Conservation (phyloP, 1,140 invertebrate genomes). For the Drosophila dunni region DNA sequence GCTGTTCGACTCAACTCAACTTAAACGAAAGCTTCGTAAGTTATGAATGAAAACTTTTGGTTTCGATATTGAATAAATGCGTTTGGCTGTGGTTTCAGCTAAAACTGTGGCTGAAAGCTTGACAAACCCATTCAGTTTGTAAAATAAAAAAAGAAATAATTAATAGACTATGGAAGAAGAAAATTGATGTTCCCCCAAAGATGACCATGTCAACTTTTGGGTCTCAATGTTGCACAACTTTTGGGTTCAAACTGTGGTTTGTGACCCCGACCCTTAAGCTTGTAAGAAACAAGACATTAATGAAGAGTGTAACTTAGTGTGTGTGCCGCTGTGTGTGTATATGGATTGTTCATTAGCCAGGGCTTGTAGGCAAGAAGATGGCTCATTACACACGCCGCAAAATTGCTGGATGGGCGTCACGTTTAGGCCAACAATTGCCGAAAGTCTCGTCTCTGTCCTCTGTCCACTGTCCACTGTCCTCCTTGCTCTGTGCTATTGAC, state of each 20-base stretch:
- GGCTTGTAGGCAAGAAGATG: constrained; percentile 49
- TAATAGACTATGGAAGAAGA: background rate
- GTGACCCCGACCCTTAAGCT: background rate
- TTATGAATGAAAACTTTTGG: constrained; percentile 16
- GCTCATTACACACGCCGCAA: constrained; percentile 69
- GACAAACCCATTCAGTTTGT: constrained; percentile 1
- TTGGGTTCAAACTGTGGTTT: constrained; percentile 28
- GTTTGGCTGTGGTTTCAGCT: constrained; percentile 4
- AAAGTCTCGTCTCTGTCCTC: background rate
- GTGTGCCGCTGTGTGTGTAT: constrained; percentile 6
- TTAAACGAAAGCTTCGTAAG: constrained; percentile 18
- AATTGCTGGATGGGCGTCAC: constrained; percentile 53
- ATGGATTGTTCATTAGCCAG: constrained; percentile 57
- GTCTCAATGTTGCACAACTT: constrained; percentile 32
- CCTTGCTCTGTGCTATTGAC: constrained; percentile 40
- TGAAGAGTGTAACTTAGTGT: constrained; percentile 20
- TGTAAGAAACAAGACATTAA: constrained; percentile 23
- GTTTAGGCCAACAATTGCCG: constrained; percentile 49
- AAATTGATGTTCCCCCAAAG: constrained; percentile 15
- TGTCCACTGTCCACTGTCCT: too few species aligned
- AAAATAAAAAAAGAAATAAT: background rate
- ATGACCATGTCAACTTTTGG: constrained; percentile 2
- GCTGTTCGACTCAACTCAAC: background rate
- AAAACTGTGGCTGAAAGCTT: constrained; percentile 27
- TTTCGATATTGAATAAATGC: constrained; percentile 44